Evolutionary conservation across 2,797 vertebrate genomes (phyloP).

Genomic region (Masticophis lateralis): DNA sequence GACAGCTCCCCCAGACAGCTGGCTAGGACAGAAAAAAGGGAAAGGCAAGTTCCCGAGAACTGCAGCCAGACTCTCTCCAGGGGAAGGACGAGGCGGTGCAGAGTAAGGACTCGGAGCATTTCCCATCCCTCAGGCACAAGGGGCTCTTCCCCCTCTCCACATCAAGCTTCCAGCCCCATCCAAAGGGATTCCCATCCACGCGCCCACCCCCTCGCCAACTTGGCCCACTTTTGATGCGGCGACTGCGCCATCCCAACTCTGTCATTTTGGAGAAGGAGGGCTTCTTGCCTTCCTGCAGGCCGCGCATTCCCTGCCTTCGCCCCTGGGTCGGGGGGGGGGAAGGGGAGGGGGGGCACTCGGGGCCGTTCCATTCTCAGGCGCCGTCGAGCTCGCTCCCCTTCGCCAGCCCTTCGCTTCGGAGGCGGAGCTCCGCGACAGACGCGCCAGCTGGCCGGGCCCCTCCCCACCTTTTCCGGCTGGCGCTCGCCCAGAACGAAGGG

Average conservation of each 20-base stretch:
- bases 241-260: neutral
- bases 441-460: neutral
- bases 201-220: neutral
- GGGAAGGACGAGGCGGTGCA: neutral
- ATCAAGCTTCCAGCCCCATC: neutral
- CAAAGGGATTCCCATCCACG: neutral
- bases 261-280: neutral
- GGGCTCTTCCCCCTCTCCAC: neutral
- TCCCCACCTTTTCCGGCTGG: neutral
- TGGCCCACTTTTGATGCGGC: neutral
- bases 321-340: neutral
- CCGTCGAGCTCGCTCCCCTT: neutral
- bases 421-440: neutral
- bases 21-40: too few species aligned
- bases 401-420: neutral
- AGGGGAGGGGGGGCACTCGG: neutral
- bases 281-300: neutral
- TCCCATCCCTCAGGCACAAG: neutral
- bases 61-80: neutral
- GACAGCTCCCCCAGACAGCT: neutral
- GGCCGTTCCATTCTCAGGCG: neutral
- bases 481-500: neutral
- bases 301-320: neutral
- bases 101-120: neutral
- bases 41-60: neutral